Base-by-base conservation (phyloP, 2,113 vertebrate genomes). In the Strix uralensis region DNA sequence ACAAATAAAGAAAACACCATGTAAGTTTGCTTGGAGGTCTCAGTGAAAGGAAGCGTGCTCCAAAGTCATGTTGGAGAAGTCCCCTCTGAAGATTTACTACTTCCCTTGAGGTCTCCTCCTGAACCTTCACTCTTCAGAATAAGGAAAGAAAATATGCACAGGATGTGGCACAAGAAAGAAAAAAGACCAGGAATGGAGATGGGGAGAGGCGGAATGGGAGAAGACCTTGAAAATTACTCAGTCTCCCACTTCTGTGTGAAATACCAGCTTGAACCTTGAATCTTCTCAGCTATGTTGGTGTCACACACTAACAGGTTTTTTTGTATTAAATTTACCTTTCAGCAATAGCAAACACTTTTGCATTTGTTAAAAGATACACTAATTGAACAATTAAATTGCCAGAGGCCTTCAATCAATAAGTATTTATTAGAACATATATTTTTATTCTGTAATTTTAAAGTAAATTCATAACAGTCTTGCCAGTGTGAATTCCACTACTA, bases 61-160 rank as follows among this genome's bases (percentile, higher is more conserved):
- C 51, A 17, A 55, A 57, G 52, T 83, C 81, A 94, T 10, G 36
- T 19, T 78, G 74, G 42, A 42, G 38, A 97, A 88, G 36, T 36
- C 34, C 7, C 55, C 36, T 87, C 54, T 79, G 90, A 95, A 96
- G 51, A 95, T 85, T 86, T 83, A 67, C 57, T 34, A 54, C 25
- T 15, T 92, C 36, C 72, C 18, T 54, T 75, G 25, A 32, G 34
- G 59, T 72, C 42, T 96, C 55, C 52, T 92, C 27, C 26, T 47
- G 55, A 59, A 90, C 67, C n/a, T 81, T 84, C 81, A 78, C 40
- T 92, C 65, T 94, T 92, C 81, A 92, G 44, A 77, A 51, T 38
- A 91, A 86, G 52, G 19, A 73, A 94, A 69, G 57, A 70, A 42
- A 77, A 67, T 16, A 83, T 8, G 63, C 12, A 57, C 5, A 84